These are phyloP conservation scores for Phalloptychus januarius DNA, from an alignment of 2,797 vertebrate species.

Conservation along the genomic window DNA sequence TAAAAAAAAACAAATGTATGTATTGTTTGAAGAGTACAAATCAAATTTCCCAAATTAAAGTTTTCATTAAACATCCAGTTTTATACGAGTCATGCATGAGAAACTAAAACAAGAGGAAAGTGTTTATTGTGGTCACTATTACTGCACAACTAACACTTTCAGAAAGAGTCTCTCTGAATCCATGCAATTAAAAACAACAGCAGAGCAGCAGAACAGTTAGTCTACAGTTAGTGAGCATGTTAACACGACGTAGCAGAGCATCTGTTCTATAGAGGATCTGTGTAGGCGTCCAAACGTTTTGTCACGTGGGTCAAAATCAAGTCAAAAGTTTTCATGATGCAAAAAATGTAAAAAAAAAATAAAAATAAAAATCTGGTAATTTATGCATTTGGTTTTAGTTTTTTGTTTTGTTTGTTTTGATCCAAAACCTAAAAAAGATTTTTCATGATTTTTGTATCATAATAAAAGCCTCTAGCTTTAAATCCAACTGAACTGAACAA, in stretches of 20 bases:
- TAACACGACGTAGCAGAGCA: background rate
- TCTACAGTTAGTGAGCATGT: constrained; percentile 17
- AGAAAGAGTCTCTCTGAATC: background rate
- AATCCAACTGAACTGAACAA: too few species aligned
- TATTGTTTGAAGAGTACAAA: too few species aligned
- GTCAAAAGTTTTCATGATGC: background rate
- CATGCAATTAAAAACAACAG: background rate
- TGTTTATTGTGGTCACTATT: background rate
- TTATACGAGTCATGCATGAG: background rate
- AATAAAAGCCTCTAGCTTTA: too few species aligned
- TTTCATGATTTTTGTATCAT: too few species aligned
- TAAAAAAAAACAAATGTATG: too few species aligned
- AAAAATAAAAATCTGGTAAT: too few species aligned
- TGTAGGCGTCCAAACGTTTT: too few species aligned
- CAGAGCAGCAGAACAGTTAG: constrained; percentile 17
- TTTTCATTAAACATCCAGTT: background rate
- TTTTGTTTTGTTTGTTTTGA: too few species aligned
- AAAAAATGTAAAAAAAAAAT: too few species aligned
- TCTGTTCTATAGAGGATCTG: background rate
- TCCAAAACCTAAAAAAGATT: too few species aligned
- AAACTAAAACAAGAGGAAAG: background rate
- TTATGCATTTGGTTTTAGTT: too few species aligned
- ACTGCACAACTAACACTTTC: background rate
- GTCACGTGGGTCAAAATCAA: background rate
- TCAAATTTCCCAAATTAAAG: too few species aligned